These are phyloP conservation scores for Microvelia longipes DNA, from an alignment of 1,140 invertebrate genomes.

Conservation along the genomic window DNA sequence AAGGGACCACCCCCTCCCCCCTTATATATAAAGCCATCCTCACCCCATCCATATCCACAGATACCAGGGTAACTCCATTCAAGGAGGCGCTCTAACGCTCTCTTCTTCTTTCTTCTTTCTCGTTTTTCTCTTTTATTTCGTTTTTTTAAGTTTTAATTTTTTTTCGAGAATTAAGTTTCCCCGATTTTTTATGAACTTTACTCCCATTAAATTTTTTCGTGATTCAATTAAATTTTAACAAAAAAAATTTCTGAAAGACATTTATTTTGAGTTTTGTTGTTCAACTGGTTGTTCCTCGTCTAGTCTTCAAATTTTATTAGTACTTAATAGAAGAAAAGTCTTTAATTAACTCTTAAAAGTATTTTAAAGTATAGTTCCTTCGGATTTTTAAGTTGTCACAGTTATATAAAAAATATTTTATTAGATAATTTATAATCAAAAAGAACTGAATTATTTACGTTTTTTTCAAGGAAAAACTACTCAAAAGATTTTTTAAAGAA, in stretches of 20 bases:
- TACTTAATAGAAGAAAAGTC: no score
- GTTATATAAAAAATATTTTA: no score
- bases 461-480: no score
- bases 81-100: not conserved
- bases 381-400: no score
- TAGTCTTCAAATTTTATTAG: not conserved
- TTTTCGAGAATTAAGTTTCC: not conserved
- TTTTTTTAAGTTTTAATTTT: not conserved
- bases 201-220: not conserved
- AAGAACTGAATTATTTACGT: no score
- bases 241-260: no score
- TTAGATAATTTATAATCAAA: no score
- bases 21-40: not conserved
- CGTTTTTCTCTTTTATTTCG: not conserved
- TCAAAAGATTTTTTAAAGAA: no score
- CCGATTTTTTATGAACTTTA: not conserved
- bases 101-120: not conserved
- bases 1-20: not conserved
- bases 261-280: not conserved
- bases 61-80: not conserved
- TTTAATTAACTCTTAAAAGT: no score
- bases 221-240: not conserved
- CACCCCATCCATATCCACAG: not conserved
- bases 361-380: no score
- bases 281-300: not conserved